Base-by-base conservation (phyloP, 2,888 invertebrate species). In the Tenodera sinensis region DNA sequence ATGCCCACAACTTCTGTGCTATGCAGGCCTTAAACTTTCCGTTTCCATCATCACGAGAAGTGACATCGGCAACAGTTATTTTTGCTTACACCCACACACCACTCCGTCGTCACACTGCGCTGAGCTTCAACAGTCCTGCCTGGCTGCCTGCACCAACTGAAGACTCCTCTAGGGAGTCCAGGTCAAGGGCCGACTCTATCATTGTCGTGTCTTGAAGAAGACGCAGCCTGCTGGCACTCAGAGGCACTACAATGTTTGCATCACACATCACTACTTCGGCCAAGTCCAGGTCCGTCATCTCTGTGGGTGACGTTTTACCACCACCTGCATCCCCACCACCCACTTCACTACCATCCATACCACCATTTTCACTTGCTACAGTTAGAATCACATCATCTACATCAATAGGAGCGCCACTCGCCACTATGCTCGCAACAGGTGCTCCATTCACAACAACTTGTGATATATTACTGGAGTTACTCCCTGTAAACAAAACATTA, bases 111-210 rank as follows among this genome's bases (percentile, higher is more conserved):
- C 89, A 89, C 71, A 89, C 86, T 4, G 89, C 85, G 88, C 85
- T 89, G 20, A 85, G 85, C 93, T 96, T 96, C 91, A 96, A 95
- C 89, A 96, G 93, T 91, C 96, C 96, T 34, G 95, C 95, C 92
- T 96, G 96, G 92, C 96, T 96, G 91, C 95, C 95, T 91, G 95
- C 95, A 90, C 96, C 96, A 91, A 96, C 94, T 4, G 92, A 92
- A 81, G 96, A 95, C 91, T 96, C 96, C 92, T 97, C 97, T 91
- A 97, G 94, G 91, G 97, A 97, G 94, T 98, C 98, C 92, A 98
- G 95, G 94, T 98, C 98, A 91, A 98, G 94, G 89, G 97, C 97
- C 89, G 97, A 97, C 93, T 97, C 97, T 92, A 98, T 97, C 97
- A 97, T 97, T 88, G 97, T 97, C 90, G 97, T 97, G 94, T 97